Evolutionary conservation across 2,888 invertebrate species (phyloP).

Genomic region (Neria commutata): DNA sequence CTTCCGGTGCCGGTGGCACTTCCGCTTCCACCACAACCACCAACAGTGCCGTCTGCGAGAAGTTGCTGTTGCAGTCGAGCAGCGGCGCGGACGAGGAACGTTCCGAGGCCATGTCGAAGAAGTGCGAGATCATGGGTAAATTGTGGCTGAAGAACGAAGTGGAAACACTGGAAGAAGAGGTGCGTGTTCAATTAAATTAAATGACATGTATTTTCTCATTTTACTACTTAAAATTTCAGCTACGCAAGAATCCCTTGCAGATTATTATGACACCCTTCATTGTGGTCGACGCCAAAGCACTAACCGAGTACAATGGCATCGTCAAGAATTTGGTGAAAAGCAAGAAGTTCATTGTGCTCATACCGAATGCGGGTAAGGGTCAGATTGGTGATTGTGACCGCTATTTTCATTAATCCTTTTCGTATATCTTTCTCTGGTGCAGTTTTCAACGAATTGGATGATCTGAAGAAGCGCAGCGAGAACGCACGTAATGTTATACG

Average conservation of each 20-base stretch:
- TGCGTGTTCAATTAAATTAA: conserved; percentile 52
- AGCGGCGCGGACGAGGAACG: conserved; percentile 61
- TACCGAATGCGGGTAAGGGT: conserved; percentile 84
- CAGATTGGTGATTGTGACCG: neutral
- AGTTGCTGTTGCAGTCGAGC: conserved; percentile 55
- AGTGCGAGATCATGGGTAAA: conserved; percentile 75
- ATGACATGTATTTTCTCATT: neutral
- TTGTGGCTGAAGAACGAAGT: conserved; percentile 90
- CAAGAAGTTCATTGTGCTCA: conserved; percentile 83
- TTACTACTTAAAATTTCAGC: conserved; percentile 28
- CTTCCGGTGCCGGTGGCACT: conserved; percentile 31
- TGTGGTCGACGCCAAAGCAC: conserved; percentile 83
- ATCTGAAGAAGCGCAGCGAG: conserved; percentile 82
- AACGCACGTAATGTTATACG: conserved; percentile 90
- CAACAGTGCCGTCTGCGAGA: conserved; percentile 52
- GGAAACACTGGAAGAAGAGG: conserved; percentile 78
- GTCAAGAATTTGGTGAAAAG: conserved; percentile 84
- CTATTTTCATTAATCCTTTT: neutral
- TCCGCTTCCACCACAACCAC: conserved; percentile 56
- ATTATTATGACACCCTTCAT: conserved; percentile 79
- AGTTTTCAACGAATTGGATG: conserved; percentile 89
- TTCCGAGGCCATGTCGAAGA: conserved; percentile 56
- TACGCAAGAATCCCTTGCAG: conserved; percentile 55
- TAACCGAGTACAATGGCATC: conserved; percentile 76
- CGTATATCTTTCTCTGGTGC: conserved; percentile 42